Base-by-base conservation (phyloP, 2,113 vertebrate species). In the Lates calcarifer region DNA sequence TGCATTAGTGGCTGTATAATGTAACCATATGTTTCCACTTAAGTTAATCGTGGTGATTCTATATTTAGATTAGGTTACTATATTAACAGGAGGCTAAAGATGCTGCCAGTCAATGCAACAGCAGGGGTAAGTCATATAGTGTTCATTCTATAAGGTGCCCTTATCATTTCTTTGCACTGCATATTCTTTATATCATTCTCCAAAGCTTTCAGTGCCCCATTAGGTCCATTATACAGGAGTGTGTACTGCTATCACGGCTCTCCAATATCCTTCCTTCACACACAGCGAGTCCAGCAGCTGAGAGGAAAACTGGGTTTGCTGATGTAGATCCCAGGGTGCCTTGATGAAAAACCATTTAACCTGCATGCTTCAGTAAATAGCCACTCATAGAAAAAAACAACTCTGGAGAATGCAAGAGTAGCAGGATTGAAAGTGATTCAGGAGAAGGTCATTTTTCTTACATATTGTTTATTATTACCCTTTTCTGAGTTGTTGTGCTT, bases 271-370 rank as follows among this genome's bases (percentile, higher is more conserved):
- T 65, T 61, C 82, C 65, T 62, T 74, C 67, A 55, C 77, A 77
- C 82, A 55, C 82, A 33, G 35, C 4, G 18, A 68, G 81, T 84
- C 83, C 74, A 58, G 71, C 12, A 33, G 74, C 77, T 55, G 47
- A 78, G 69, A 82, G 66, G 53, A 70, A 62, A 88, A 83, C 75
- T 55, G 49, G 49, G 81, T 83, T 90, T 93, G 92, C 92, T 93
- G 92, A 94, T 92, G 90, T 89, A 89, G 90, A 93, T 92, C 93
- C 92, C 91, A 89, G 86, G 92, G 91, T 77, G 91, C 86, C 79
- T 86, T 89, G 74, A 89, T 90, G 91, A 92, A 92, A 93, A 93
- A 87, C 79, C 92, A 92, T 93, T 94, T 92, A 93, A 93, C 91
- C 92, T 88, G 79, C 45, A 64, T 55, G 90, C 91, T 74, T 87